Conservation (phyloP, 2,113 vertebrate genomes). For the Loxodonta africana region DNA sequence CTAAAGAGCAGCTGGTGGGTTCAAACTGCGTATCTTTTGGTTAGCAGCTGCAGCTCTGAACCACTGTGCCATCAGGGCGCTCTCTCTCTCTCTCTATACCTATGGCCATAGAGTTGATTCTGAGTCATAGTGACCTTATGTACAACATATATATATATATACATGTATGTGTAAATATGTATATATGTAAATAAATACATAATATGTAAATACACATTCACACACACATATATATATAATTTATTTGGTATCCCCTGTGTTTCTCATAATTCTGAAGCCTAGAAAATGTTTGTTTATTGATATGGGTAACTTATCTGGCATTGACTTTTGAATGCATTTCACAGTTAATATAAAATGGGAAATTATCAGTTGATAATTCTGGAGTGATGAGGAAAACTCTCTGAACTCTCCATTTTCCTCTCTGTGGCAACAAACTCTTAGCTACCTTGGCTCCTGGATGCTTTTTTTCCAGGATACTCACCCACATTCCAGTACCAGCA, state of each 20-base stretch:
- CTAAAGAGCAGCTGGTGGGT: too few relatives aligned
- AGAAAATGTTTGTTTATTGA: neutral
- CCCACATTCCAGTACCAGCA: neutral
- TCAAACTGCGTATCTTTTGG: too few relatives aligned
- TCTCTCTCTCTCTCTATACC: too few relatives aligned
- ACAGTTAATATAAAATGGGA: neutral
- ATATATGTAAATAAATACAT: too few relatives aligned
- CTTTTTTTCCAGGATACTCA: neutral
- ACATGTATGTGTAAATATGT: too few relatives aligned
- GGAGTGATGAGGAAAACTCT: neutral
- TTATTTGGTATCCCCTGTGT: neutral
- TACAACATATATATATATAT: too few relatives aligned
- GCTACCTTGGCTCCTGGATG: neutral
- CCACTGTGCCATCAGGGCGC: too few relatives aligned
- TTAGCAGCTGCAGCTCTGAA: too few relatives aligned
- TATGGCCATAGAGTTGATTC: too few relatives aligned
- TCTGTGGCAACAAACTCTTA: neutral
- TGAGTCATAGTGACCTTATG: too few relatives aligned
- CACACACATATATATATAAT: neutral
- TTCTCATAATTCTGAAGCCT: neutral
- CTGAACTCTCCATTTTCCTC: neutral
- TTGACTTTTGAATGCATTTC: neutral
- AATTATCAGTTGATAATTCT: conserved; percentile 14
- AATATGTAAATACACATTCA: too few relatives aligned
- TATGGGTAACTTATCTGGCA: neutral